Evolutionary conservation across 2,888 invertebrate species (phyloP).

Genomic region (Campoplex capitator): DNA sequence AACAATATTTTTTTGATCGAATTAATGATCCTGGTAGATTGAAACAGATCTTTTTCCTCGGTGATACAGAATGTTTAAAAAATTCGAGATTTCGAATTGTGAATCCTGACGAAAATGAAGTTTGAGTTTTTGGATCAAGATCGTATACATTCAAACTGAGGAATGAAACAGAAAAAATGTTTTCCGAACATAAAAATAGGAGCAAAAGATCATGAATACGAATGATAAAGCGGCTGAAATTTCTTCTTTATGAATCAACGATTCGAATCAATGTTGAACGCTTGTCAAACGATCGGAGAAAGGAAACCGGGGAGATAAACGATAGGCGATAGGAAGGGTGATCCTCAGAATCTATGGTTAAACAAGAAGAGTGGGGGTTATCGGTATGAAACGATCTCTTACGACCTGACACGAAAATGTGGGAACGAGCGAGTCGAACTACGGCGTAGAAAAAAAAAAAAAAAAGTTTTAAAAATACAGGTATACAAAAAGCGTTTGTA

Average conservation of each 20-base stretch:
- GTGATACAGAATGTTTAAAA: too few relatives aligned
- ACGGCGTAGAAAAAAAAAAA: background rate
- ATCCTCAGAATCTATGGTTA: slow-evolving; percentile 51
- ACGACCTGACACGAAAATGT: slow-evolving; percentile 54
- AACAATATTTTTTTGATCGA: too few relatives aligned
- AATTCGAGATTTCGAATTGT: too few relatives aligned
- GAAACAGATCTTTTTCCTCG: too few relatives aligned
- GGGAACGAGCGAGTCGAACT: slow-evolving; percentile 32
- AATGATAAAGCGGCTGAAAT: background rate
- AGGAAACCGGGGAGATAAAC: slow-evolving; percentile 47
- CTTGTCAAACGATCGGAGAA: slow-evolving; percentile 32
- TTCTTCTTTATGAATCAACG: slow-evolving; percentile 33
- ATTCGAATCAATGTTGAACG: slow-evolving; percentile 47
- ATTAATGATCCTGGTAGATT: too few relatives aligned
- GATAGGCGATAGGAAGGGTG: slow-evolving; percentile 5
- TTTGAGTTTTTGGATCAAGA: too few relatives aligned
- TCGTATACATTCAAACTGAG: too few relatives aligned
- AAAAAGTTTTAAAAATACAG: background rate
- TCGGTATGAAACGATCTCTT: slow-evolving; percentile 61
- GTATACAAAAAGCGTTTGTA: background rate
- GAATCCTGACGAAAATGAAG: too few relatives aligned
- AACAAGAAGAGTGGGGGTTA: slow-evolving; percentile 57
- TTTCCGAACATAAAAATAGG: background rate
- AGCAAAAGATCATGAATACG: background rate
- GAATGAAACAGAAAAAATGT: too few relatives aligned